Percentiles rank a stretch among this genome's conserved stretches.
phyloP scores from a whole-genome alignment of 2,888 invertebrate genomes.

The Perdita meconis region DNA sequence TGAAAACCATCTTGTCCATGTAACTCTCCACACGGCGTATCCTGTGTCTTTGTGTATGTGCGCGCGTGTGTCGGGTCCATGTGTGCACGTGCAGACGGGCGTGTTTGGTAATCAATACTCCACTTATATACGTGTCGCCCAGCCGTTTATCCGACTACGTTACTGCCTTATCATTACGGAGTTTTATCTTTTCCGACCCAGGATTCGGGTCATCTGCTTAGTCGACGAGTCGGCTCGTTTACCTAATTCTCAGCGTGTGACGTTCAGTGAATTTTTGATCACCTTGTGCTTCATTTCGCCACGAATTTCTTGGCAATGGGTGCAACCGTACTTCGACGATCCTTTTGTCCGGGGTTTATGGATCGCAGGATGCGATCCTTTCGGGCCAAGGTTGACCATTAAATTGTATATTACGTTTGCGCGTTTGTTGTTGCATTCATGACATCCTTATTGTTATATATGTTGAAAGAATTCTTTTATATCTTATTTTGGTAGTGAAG shows the following conservation, averaged over 20 bases:
- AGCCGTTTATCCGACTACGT: conserved; percentile 49
- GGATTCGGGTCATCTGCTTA: conserved; percentile 53
- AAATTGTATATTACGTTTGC: no score
- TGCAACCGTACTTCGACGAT: background rate
- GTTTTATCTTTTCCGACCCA: conserved; percentile 66
- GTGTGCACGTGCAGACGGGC: conserved; percentile 29
- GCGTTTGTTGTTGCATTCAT: no score
- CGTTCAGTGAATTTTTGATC: background rate
- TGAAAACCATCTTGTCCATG: conserved; percentile 34
- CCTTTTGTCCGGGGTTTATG: background rate
- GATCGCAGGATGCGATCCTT: background rate
- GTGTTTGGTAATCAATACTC: conserved; percentile 74
- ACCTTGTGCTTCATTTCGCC: background rate
- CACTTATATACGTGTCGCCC: conserved; percentile 68
- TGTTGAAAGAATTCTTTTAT: no score
- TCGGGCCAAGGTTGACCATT: conserved; percentile 2
- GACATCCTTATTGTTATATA: no score
- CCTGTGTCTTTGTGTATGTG: conserved; percentile 17
- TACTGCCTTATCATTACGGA: conserved; percentile 74
- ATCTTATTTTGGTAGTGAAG: no score
- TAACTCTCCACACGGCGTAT: conserved; percentile 1
- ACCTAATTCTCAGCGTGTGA: conserved; percentile 39
- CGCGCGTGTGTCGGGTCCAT: conserved; percentile 18
- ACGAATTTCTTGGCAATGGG: background rate
- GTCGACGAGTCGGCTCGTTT: conserved; percentile 10